Evolutionary conservation across 2,797 vertebrate species (phyloP), one percentile per base, ranked within the genome.

Genomic region (Leptodactylus fallax): DNA sequence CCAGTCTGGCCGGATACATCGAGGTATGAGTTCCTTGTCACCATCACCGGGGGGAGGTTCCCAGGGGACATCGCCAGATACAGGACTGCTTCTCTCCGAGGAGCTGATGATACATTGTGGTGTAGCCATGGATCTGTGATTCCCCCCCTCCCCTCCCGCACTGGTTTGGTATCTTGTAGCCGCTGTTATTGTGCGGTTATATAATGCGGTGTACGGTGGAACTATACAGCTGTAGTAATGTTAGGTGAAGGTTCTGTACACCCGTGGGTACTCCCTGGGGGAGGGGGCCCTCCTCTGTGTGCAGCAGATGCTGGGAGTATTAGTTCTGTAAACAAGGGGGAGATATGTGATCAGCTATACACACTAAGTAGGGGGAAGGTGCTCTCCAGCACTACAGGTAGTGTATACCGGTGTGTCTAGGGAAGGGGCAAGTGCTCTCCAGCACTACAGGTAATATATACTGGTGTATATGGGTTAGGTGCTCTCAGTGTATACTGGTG

Each of bases 1-100:
- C 97, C 27, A 91, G 94, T 12, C 90, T 98, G 87, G 95, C 96
- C 60, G 96, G 96, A 6, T 98, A 98, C 67, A 96, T 98, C 69
- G 98, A 99, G 97, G 98, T 98, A 93, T 27, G 92, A 27, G 14
- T 25, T 23, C 8, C 16, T 1, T 51, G n/a, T 71, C 71, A 71
- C 36, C 12, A 12, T 53, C 51, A 53, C 71, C 45, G 2, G 21
- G 65, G 9, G 21, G 51, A 17, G 11, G 51, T 10, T 19, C 17
- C 8, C 36, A 1, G 27, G 17, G 19, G 47, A 49, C 10, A 5
- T 17, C 45, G 1, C 7, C 72, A n/a, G 3, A 45, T 36, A 36
- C 36, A 19, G 71, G 8, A 12, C 36, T n/a, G 45, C 14, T 16
- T 17, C 71, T 11, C 71, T 17, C 36, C 45, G 8, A 9, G 69